Percentiles rank a stretch among this genome's conserved stretches.
These are phyloP conservation scores for Mesorhabditis belari DNA, from an alignment of 2,888 invertebrate species.

Conservation along the genomic window DNA sequence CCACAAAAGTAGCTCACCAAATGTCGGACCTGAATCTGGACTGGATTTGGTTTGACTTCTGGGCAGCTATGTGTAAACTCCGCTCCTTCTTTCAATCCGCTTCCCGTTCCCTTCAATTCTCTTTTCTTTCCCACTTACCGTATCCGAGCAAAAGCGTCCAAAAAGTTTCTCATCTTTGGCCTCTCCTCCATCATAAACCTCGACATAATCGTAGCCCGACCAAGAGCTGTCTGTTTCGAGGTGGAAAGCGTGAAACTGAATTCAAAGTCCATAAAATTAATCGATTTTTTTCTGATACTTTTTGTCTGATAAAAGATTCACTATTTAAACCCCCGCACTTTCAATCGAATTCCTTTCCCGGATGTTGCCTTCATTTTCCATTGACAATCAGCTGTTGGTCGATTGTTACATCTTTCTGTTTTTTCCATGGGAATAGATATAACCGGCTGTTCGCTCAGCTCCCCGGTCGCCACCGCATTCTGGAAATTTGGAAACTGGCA, in stretches of 20 bases:
- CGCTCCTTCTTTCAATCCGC: too few species aligned
- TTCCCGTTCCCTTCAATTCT: too few species aligned
- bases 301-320: too few species aligned
- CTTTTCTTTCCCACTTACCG: too few species aligned
- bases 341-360: neutral
- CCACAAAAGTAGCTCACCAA: too few species aligned
- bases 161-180: conserved; percentile 71
- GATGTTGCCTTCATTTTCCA: neutral
- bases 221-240: conserved; percentile 83
- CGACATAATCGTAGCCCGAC: conserved; percentile 86
- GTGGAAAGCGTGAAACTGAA: conserved; percentile 81
- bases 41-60: too few species aligned
- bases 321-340: too few species aligned
- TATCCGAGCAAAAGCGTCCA: conserved; percentile 79
- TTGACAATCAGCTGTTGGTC: conserved; percentile 4
- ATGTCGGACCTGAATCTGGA: too few species aligned
- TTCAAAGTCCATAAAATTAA: too few species aligned
- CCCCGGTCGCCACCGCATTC: conserved; percentile 87
- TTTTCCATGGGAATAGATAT: conserved; percentile 87
- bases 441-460: conserved; percentile 73
- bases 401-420: conserved; percentile 58
- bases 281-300: too few species aligned
- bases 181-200: conserved; percentile 71
- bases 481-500: conserved; percentile 54
- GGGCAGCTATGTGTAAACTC: too few species aligned